Percentiles rank a stretch among this genome's conserved stretches.
phyloP scores from a whole-genome alignment of 2,888 invertebrate genomes.

The Drosophila koepferae region DNA sequence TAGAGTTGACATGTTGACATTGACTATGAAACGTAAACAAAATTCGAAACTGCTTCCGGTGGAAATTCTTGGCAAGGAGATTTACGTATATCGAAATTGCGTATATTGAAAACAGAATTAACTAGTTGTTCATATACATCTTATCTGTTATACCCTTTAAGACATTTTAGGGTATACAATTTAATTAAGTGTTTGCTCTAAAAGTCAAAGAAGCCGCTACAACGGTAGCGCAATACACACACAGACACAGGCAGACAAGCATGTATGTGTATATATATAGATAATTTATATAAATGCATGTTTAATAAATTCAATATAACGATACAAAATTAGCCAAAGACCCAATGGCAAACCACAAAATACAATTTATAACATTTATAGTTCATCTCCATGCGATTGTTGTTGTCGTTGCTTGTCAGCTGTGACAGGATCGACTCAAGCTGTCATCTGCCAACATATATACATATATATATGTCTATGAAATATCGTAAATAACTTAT shows the following conservation, averaged over 20 bases:
- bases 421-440: constrained; percentile 32
- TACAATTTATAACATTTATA: constrained; percentile 59
- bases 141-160: not conserved
- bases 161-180: constrained; percentile 48
- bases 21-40: no score
- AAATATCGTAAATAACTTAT: constrained; percentile 67
- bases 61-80: no score
- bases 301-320: constrained; percentile 66
- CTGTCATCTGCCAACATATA: constrained; percentile 44
- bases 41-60: no score
- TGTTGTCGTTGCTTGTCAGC: constrained; percentile 33
- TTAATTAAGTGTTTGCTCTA: constrained; percentile 78
- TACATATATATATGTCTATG: constrained; percentile 42
- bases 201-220: constrained; percentile 64
- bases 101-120: no score
- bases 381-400: constrained; percentile 11
- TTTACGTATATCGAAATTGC: no score
- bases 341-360: constrained; percentile 56
- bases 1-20: no score
- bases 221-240: constrained; percentile 43
- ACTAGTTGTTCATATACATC: no score
- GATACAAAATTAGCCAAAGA: constrained; percentile 45
- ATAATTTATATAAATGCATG: not conserved
- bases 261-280: not conserved
- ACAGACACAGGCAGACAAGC: not conserved